Evolutionary conservation across 2,113 vertebrate genomes (phyloP), one percentile per base, ranked within the genome.

Genomic region (Melanotaenia duboulayi): DNA sequence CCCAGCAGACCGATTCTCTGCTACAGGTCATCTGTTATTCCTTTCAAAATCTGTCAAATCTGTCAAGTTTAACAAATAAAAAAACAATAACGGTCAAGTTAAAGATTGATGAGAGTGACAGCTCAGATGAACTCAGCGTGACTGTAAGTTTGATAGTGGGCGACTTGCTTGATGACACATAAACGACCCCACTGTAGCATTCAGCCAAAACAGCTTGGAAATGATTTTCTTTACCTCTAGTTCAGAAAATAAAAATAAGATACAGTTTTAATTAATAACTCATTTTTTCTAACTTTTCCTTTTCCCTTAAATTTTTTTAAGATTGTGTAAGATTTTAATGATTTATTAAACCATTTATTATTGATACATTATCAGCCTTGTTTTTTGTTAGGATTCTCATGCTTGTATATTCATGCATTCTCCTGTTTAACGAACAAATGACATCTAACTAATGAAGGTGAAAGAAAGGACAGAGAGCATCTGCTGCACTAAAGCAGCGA

Each of bases 1-100:
- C 23, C 20, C 13, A 11, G 55, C 1, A 66, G 22, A 46, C 65
- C 32, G 14, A 40, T 64, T 74, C 22, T 4, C 44, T 44, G 40
- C 24, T 17, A 52, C 17, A 12, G 11, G 66, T 78, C 62, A 59
- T 49, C 55, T 50, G 69, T 28, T 76, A 54, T 50, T 51, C 46
- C n/a, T 67, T 58, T 77, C 16, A 71, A 42, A 74, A 55, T 7
- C 60, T 79, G 71, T 81, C 71, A 65, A 40, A 28, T 22, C 48
- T 64, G 63, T 72, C 60, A 19, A 68, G 57, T 54, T 11, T 46
- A 24, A 57, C 50, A 25, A 5, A 59, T 44, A 62, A 32, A 46
- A 35, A 42, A 32, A 24, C 20, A 13, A 68, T 1, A 71, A 46
- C 35, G 39, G 62, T 23, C 1, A 28, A 28, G 25, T 4, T 12